Conservation (phyloP, 2,888 invertebrate genomes). For the Timema cristinae region DNA sequence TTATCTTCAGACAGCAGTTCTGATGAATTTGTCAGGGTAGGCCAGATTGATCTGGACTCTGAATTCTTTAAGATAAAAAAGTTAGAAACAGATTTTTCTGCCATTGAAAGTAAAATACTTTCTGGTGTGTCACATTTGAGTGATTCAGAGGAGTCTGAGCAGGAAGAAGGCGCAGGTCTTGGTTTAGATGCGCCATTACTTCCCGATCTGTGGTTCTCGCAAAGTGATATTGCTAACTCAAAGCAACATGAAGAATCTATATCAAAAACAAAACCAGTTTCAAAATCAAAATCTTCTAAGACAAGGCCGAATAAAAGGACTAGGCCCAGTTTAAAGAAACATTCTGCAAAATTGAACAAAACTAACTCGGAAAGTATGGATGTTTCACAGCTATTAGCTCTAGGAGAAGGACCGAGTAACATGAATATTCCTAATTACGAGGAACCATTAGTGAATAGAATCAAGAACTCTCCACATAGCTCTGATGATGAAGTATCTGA, state of each 20-base stretch:
- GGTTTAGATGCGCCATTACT: not conserved
- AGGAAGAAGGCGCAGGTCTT: slow-evolving; percentile 11
- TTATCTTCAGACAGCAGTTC: slow-evolving; percentile 45
- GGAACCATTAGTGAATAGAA: too few relatives aligned
- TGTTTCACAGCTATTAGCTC: slow-evolving; percentile 60
- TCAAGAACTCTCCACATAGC: slow-evolving; percentile 33
- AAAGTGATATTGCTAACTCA: not conserved
- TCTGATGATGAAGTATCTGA: slow-evolving; percentile 65
- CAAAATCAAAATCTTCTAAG: slow-evolving; percentile 29
- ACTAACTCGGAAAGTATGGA: slow-evolving; percentile 42
- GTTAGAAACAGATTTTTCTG: slow-evolving; percentile 35
- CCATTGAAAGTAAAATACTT: slow-evolving; percentile 42
- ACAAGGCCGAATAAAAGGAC: slow-evolving; percentile 55
- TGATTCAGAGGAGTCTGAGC: slow-evolving; percentile 37
- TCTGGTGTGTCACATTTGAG: slow-evolving; percentile 39
- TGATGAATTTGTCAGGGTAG: slow-evolving; percentile 52
- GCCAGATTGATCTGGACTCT: slow-evolving; percentile 54
- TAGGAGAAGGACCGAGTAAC: slow-evolving; percentile 53
- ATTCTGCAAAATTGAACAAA: slow-evolving; percentile 31
- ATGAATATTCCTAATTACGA: not conserved
- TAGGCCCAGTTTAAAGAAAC: slow-evolving; percentile 48
- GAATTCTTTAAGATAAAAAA: slow-evolving; percentile 41
- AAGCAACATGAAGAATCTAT: slow-evolving; percentile 4
- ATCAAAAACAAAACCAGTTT: slow-evolving; percentile 24
- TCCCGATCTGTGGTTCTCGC: too few relatives aligned